Evolutionary conservation across 2,113 vertebrate species (phyloP), one percentile per base, ranked within the genome.

Genomic region (Myrmophylax atrothorax): DNA sequence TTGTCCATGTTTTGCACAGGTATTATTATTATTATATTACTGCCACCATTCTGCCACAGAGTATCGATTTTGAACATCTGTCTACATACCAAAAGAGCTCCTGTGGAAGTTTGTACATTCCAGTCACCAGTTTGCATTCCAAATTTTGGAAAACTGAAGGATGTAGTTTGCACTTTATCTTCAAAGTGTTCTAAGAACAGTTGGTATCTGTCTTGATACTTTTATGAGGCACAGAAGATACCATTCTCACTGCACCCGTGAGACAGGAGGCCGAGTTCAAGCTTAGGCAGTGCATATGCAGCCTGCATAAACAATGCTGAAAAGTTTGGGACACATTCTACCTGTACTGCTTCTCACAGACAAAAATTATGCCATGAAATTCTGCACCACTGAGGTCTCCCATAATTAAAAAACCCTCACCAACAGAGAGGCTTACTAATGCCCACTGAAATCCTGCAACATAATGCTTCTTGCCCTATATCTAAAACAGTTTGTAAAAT

Each of bases 211-310:
- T 37, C 67, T 46, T 1, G 2, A 42, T n/a, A 68, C 7, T 74
- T 85, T 20, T 9, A 56, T 8, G 6, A 79, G 35, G 28, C 26
- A 35, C 4, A 62, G 52, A 82, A 80, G 64, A 40, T n/a, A 56
- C 4, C 2, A 55, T 38, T 55, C 9, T 64, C 12, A 50, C 8
- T 28, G 7, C 25, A 47, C 10, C 55, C 0, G 1, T 9, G 18
- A 47, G 5, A 59, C 37, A 69, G 18, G 10, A 91, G 28, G 14
- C 46, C 24, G 37, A 67, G 12, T 62, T 80, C 73, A 75, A 90
- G 47, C 16, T 64, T 23, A 28, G 10, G 26, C 31, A 31, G 24
- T 47, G 3, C 58, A 63, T 10, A 31, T 12, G 28, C 10, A 56
- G 50, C 20, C 24, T 69, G 33, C 38, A n/a, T 37, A 19, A 82